Conservation (phyloP, 2,797 vertebrate species). For the Lagorchestes hirsutus region DNA sequence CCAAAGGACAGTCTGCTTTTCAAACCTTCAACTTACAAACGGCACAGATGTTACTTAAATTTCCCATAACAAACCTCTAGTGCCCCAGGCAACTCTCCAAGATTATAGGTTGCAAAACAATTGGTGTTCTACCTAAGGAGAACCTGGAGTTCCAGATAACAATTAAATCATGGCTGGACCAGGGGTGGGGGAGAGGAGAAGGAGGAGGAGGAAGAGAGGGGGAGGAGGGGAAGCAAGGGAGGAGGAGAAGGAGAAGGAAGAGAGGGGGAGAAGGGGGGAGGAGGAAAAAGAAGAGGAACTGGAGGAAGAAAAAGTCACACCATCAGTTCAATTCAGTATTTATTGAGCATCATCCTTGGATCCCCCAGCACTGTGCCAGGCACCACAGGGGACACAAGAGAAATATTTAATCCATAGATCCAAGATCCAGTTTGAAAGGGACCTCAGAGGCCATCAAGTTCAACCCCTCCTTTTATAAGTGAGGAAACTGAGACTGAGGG, state of each 20-base stretch:
- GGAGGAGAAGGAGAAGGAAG: accelerated
- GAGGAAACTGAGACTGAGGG: background rate
- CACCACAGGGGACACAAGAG: background rate
- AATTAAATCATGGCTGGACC: background rate
- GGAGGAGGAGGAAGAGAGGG: too few relatives aligned
- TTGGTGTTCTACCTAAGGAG: background rate
- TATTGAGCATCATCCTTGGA: background rate
- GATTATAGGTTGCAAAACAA: background rate
- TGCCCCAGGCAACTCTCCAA: background rate
- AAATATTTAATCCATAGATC: background rate
- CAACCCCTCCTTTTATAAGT: background rate
- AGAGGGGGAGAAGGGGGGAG: too few relatives aligned
- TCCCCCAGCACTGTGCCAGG: background rate
- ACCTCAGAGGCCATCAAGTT: background rate
- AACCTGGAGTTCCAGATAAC: background rate
- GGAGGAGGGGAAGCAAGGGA: too few relatives aligned
- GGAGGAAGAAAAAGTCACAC: background rate
- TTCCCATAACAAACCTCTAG: background rate
- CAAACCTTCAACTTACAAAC: background rate
- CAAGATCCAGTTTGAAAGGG: background rate
- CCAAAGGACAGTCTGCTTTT: background rate
- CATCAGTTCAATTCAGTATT: conserved; percentile 50
- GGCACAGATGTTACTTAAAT: background rate
- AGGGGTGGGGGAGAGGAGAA: too few relatives aligned
- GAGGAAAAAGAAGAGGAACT: background rate